Evolutionary conservation across 1,140 invertebrate species (phyloP).

Genomic region (Paracyclopina nana): DNA sequence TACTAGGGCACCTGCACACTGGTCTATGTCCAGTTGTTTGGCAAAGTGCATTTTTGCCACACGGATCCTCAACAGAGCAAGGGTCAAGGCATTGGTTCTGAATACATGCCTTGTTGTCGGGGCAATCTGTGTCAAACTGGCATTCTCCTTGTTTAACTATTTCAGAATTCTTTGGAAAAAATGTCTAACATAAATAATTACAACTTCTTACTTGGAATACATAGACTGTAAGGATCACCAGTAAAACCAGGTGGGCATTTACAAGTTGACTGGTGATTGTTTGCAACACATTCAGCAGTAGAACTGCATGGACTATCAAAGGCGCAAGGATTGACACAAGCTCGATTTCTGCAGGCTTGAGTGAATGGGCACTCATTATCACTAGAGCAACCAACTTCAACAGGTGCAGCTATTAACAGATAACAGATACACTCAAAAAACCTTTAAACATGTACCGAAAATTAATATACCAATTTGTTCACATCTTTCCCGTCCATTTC

Average conservation of each 20-base stretch:
- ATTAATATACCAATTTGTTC: slow-evolving; percentile 26
- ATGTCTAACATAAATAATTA: not conserved
- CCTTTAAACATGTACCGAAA: not conserved
- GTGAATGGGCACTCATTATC: slow-evolving; percentile 49
- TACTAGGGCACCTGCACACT: slow-evolving; percentile 64
- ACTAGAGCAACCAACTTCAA: slow-evolving; percentile 40
- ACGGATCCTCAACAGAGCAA: slow-evolving; percentile 44
- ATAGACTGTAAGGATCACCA: slow-evolving; percentile 24
- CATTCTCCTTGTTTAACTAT: slow-evolving; percentile 36
- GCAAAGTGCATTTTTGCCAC: slow-evolving; percentile 51
- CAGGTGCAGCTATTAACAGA: not conserved
- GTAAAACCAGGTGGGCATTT: slow-evolving; percentile 20
- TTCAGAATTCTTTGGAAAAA: too few relatives aligned
- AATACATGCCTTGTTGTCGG: slow-evolving; percentile 46
- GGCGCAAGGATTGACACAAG: slow-evolving; percentile 55
- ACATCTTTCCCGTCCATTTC: slow-evolving; percentile 50
- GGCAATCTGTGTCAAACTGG: slow-evolving; percentile 48
- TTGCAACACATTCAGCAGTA: slow-evolving; percentile 21
- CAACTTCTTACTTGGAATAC: slow-evolving; percentile 23
- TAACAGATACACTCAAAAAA: not conserved
- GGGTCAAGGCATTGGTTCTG: slow-evolving; percentile 52
- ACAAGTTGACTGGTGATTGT: slow-evolving; percentile 23
- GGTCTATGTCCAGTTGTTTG: slow-evolving; percentile 46
- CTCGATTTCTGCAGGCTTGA: slow-evolving; percentile 50
- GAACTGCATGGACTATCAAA: slow-evolving; percentile 22